Conservation (phyloP, 64 coral and sea anemone species). For the Montipora cactus region DNA sequence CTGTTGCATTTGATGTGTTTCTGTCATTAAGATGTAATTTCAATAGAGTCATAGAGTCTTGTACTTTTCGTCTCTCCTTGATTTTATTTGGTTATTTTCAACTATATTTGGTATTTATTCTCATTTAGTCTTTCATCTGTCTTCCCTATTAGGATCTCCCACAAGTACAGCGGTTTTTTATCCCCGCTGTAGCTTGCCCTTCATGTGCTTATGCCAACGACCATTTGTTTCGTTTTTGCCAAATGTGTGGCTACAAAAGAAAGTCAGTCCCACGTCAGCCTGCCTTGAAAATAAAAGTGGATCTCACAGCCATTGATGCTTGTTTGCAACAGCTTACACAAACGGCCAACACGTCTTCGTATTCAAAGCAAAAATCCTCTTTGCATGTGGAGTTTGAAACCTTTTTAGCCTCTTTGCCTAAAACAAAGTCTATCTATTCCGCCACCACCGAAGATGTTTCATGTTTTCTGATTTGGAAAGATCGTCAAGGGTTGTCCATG, state of each 20-base stretch:
- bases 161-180: constrained; percentile 10
- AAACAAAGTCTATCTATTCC: neutral
- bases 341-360: neutral
- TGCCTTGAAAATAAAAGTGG: neutral
- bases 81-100: neutral
- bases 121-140: neutral
- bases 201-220: constrained; percentile 49
- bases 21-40: neutral
- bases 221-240: constrained; percentile 58
- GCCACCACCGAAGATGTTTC: neutral
- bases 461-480: neutral
- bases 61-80: neutral
- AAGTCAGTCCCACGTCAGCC: neutral
- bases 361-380: constrained; percentile 18
- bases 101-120: constrained; percentile 1
- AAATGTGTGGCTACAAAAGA: constrained; percentile 61
- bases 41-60: neutral
- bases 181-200: constrained; percentile 57
- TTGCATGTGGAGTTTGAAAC: neutral
- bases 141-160: constrained; percentile 40
- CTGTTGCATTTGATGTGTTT: neutral
- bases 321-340: neutral
- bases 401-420: constrained; percentile 6
- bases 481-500: neutral
- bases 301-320: neutral